These are phyloP conservation scores for Zalophus californianus DNA, from an alignment of 2,797 vertebrate species.

Conservation along the genomic window DNA sequence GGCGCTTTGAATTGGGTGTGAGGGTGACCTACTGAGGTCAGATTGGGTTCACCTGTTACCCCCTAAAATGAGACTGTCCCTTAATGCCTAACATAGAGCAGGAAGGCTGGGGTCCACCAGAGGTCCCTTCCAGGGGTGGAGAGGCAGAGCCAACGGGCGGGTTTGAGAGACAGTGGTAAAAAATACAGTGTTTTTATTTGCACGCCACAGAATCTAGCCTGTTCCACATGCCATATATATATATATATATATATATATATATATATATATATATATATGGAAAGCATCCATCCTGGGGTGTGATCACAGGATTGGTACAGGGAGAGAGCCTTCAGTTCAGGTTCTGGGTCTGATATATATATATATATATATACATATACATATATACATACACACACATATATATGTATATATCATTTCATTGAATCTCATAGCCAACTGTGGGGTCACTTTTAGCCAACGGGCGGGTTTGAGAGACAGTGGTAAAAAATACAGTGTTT, in stretches of 20 bases:
- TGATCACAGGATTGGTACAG: neutral
- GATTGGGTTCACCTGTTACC: neutral
- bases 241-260: no score
- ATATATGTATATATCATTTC: no score
- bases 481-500: neutral
- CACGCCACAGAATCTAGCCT: neutral
- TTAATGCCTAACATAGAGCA: neutral
- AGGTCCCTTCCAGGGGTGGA: neutral
- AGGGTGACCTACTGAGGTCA: neutral
- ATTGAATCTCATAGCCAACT: no score
- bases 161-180: neutral
- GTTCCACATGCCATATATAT: accelerated
- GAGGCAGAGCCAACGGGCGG: neutral
- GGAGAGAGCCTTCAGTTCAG: neutral
- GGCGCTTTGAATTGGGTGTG: neutral
- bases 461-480: neutral
- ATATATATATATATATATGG: neutral
- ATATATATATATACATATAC: no score
- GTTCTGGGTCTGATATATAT: neutral
- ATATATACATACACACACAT: no score
- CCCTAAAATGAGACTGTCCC: neutral
- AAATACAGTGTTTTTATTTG: neutral
- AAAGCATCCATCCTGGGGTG: neutral
- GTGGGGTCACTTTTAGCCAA: no score
- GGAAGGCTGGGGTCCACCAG: neutral